Base-by-base conservation (phyloP, 1,140 invertebrate species). In the Ericerus pela region DNA sequence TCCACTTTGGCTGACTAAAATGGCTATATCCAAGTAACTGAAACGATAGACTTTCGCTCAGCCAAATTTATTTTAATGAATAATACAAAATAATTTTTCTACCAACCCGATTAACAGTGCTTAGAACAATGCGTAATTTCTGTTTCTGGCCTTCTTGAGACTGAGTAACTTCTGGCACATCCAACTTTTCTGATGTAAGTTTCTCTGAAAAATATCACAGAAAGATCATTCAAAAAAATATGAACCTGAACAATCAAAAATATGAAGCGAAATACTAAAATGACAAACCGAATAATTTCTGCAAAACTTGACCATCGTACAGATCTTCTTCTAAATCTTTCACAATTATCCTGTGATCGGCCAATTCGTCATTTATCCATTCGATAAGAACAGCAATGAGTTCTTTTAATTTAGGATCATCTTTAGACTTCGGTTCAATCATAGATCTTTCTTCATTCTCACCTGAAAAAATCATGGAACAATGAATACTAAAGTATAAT, bases 291-390 rank as follows among this genome's bases (percentile, higher is more conserved):
- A 96, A 76, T 8, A 99, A 71, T 73, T 98, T 98, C 68, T 98
- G 95, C 14, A 99, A 73, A 57, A 97, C 86, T 75, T 98, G 96
- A 10, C 96, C 96, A 79, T 99, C 96, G 71, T 96, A 99, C 53
- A 99, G 72, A 76, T 99, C 96, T 72, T 98, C 93, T 56, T 90
- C 88, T 36, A 99, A 83, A 65, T 94, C 82, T 70, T 96, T 94
- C 0, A 99, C 94, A 66, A 99, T 96, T 55, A 99, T 99, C 64
- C 96, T 76, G 62, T 98, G 89, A 61, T 85, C 77, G 0, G 94
- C 94, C n/a, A 98, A 70, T 69, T 96, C 95, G 73, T 98, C 92
- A 70, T 98, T 98, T 30, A 98, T 91, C 95, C 94, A 98, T 61
- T 96, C 91, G 59, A 95, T 85, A n/a, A 98, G 71, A 43, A 96